Evolutionary conservation across 2,113 vertebrate genomes (phyloP).

Genomic region (Peromyscus californicus): DNA sequence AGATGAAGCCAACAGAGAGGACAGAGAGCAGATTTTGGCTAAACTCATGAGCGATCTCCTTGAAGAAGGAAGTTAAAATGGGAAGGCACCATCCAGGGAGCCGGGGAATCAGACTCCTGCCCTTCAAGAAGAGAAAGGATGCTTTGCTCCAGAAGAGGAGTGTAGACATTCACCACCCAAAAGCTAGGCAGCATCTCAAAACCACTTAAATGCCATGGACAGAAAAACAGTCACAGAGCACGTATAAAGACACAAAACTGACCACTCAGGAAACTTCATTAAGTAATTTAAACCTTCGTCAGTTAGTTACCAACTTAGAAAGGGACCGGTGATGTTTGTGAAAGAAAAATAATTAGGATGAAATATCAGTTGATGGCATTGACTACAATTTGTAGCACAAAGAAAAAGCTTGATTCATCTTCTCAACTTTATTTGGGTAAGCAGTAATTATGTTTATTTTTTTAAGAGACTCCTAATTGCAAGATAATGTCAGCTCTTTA

Average conservation of each 20-base stretch:
- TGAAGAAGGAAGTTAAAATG: not conserved
- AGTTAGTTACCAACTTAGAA: constrained; percentile 63
- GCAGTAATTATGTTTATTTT: constrained; percentile 75
- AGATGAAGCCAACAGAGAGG: not conserved
- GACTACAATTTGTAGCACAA: constrained; percentile 74
- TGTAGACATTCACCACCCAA: not conserved
- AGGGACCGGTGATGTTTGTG: constrained; percentile 61
- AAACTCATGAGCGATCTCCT: not conserved
- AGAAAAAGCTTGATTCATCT: constrained; percentile 74
- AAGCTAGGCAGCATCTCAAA: not conserved
- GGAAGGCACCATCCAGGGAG: not conserved
- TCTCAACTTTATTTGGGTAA: constrained; percentile 74
- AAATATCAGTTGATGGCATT: constrained; percentile 61
- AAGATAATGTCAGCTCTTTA: constrained; percentile 72
- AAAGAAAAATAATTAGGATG: constrained; percentile 75
- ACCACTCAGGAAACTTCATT: constrained; percentile 51
- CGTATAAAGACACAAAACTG: constrained; percentile 7
- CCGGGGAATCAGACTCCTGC: not conserved
- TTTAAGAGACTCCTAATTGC: constrained; percentile 70
- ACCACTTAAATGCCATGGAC: not conserved
- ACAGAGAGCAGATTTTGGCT: not conserved
- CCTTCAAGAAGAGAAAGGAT: not conserved
- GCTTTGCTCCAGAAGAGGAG: not conserved
- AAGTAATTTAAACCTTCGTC: constrained; percentile 60
- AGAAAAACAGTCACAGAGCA: not conserved